These are phyloP conservation scores for Rhogogaster chlorosoma DNA, from an alignment of 2,888 invertebrate genomes.

Conservation along the genomic window DNA sequence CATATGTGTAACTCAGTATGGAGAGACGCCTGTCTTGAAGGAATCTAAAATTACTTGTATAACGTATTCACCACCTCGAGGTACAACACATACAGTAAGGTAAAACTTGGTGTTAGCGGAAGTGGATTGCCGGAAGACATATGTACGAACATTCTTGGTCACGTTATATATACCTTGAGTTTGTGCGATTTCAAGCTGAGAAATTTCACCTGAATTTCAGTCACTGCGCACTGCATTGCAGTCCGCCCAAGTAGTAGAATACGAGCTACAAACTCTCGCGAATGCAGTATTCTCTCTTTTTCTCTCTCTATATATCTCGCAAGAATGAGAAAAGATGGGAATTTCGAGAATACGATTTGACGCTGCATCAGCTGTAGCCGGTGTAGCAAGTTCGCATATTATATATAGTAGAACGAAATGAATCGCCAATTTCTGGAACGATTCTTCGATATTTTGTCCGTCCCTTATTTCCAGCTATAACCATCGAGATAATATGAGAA, in stretches of 20 bases:
- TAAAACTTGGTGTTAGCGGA: neutral
- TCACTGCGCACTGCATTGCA: neutral
- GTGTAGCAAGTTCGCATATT: neutral
- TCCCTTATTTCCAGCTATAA: neutral
- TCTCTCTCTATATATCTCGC: neutral
- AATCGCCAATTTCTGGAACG: neutral
- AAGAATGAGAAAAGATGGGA: neutral
- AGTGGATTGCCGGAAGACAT: slow-evolving; percentile 27
- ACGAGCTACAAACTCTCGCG: neutral
- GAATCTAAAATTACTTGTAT: neutral
- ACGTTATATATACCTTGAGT: neutral
- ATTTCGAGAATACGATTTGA: neutral
- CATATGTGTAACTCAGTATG: neutral
- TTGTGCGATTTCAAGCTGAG: neutral
- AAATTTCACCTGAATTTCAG: neutral
- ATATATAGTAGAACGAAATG: neutral
- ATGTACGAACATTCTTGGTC: slow-evolving; percentile 27
- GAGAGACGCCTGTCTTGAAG: neutral
- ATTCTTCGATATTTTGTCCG: neutral
- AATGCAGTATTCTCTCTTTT: neutral
- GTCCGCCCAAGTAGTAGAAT: neutral
- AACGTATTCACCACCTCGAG: neutral
- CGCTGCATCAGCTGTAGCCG: neutral
- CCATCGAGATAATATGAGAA: neutral
- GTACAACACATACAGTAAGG: neutral